phyloP scores from a whole-genome alignment of 1,140 invertebrate genomes.

The Oryzaephilus surinamensis region DNA sequence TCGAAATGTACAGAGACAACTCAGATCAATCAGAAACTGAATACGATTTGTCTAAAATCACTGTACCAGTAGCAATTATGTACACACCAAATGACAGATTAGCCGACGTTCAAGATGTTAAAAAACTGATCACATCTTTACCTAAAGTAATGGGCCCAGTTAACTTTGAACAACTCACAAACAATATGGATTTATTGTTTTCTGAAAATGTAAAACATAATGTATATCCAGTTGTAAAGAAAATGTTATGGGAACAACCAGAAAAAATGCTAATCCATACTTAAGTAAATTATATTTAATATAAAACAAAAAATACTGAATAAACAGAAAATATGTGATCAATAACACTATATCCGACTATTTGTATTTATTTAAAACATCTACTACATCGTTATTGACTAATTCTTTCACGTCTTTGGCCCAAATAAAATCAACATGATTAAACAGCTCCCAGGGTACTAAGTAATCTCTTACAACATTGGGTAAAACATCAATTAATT shows the following conservation, averaged over 20 bases:
- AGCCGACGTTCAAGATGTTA: conserved; percentile 42
- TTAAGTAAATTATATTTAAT: background rate
- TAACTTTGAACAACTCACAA: conserved; percentile 2
- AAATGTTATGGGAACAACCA: background rate
- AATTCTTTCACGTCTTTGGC: too few relatives aligned
- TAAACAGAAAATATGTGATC: too few relatives aligned
- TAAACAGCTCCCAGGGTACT: too few relatives aligned
- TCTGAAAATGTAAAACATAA: conserved; percentile 8
- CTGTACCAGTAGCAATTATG: conserved; percentile 34
- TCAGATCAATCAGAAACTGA: conserved; percentile 28
- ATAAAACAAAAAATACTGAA: background rate
- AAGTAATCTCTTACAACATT: too few relatives aligned
- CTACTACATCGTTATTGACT: too few relatives aligned
- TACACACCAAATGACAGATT: conserved; percentile 34
- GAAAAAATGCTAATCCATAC: background rate
- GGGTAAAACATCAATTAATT: too few relatives aligned
- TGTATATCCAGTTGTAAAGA: background rate
- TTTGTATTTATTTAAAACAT: too few relatives aligned
- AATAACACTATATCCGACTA: background rate
- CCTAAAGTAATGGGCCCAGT: conserved; percentile 7
- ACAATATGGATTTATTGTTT: conserved; percentile 13
- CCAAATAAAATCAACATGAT: too few relatives aligned
- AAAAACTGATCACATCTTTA: conserved; percentile 37
- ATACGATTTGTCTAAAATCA: conserved; percentile 34
- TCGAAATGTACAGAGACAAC: conserved; percentile 10